Base-by-base conservation (phyloP, 2,113 vertebrate species). In the Silurus glanis region DNA sequence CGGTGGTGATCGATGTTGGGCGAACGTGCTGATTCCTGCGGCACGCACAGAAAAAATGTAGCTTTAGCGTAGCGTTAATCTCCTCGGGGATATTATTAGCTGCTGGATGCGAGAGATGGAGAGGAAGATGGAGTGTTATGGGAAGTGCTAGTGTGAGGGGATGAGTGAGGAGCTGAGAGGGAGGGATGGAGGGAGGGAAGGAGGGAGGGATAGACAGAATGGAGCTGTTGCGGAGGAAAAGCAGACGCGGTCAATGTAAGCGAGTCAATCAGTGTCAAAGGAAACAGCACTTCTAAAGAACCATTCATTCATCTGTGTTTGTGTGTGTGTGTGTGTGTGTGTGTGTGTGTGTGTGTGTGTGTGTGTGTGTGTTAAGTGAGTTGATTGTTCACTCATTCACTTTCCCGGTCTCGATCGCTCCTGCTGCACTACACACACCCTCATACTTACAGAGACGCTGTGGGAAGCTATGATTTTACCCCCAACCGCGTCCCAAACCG, bases 351-450 rank as follows among this genome's bases (percentile, higher is more conserved):
- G 64, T 67, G 64, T 69, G 58, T 74, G 56, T 53, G 58, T 82
- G 19, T 62, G 17, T 37, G 53, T 80, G 61, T 83, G 53, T 83
- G 58, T 16, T 25, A 47, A n/a, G 9, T 37, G 76, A 56, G 62
- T 81, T 87, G 79, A 90, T 86, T 82, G 78, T 80, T 53, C 76
- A 82, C 79, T 90, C 59, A 58, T 91, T 93, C 81, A 88, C 86
- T 90, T 89, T 78, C 82, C 58, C 71, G 21, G 23, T 82, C 79
- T 49, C 45, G n/a, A 67, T 55, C 66, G 1, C 64, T 37, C 62
- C 58, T 56, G 25, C 66, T 58, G 25, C 7, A 45, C 61, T 67
- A 23, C 16, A 59, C 49, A 56, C 51, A 9, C 37, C 37, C 59
- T 76, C 69, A n/a, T 78, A 84, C 37, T 71, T 47, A 66, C 74